phyloP scores from a whole-genome alignment of 2,888 invertebrate genomes.

The Tenthredo livida region DNA sequence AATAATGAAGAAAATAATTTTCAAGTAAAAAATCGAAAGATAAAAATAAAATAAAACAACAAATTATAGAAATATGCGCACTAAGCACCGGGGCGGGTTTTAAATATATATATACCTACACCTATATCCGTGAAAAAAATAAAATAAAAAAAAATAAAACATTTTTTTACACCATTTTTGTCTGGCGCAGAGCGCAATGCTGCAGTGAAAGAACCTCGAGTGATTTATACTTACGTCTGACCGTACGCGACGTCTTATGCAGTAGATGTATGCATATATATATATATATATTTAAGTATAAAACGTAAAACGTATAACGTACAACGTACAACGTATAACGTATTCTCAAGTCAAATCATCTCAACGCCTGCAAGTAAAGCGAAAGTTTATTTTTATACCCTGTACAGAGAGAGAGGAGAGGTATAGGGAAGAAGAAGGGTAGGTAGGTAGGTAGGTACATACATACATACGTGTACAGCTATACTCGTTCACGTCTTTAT shows the following conservation, averaged over 20 bases:
- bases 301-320: background rate
- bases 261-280: background rate
- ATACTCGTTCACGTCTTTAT: background rate
- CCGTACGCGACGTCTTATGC: constrained; percentile 1
- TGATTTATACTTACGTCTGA: constrained; percentile 26
- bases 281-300: background rate
- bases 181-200: background rate
- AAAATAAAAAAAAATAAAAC: background rate
- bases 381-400: constrained; percentile 27
- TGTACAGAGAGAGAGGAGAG: background rate
- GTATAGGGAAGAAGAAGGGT: too few relatives aligned
- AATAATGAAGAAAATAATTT: background rate
- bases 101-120: background rate
- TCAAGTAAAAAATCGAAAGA: background rate
- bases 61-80: background rate
- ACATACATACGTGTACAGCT: too few relatives aligned
- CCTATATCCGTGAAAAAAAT: background rate
- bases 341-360: background rate
- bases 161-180: constrained; percentile 22
- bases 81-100: background rate
- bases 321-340: background rate
- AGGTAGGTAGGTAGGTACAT: too few relatives aligned
- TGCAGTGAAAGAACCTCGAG: background rate
- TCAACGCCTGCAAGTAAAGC: background rate
- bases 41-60: background rate